Evolutionary conservation across 2,797 vertebrate species (phyloP).

Genomic region (Taenioides sp.): DNA sequence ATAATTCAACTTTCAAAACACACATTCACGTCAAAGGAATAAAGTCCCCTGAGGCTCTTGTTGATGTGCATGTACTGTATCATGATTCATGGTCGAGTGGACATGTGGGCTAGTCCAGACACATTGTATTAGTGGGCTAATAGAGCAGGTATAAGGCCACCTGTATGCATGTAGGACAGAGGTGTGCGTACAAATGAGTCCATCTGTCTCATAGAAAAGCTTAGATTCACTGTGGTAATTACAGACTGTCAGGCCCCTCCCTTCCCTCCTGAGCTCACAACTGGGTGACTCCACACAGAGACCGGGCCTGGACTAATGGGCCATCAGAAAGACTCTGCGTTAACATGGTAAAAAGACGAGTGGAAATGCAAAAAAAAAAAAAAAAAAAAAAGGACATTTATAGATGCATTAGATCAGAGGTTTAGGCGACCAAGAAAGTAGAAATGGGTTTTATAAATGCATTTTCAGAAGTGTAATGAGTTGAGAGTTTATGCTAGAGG

Average conservation of each 20-base stretch:
- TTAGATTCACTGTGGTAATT: constrained; percentile 57
- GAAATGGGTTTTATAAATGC: background rate
- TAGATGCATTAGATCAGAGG: background rate
- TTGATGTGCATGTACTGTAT: constrained; percentile 18
- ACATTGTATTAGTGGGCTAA: constrained; percentile 13
- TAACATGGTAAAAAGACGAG: background rate
- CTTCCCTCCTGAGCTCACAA: constrained; percentile 40
- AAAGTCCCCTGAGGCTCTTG: constrained; percentile 18
- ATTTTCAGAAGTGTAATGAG: background rate
- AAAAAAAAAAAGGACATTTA: background rate
- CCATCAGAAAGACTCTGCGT: constrained; percentile 38
- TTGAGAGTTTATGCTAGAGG: background rate
- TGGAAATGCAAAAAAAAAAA: background rate
- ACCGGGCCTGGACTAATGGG: constrained; percentile 39
- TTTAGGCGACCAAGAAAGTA: too few species aligned
- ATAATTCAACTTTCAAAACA: background rate
- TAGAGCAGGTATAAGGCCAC: too few species aligned
- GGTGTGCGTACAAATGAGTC: constrained; percentile 11
- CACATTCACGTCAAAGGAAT: background rate
- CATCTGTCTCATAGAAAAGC: constrained; percentile 20
- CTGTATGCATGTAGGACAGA: background rate
- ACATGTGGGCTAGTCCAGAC: constrained; percentile 10
- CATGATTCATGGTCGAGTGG: constrained; percentile 21
- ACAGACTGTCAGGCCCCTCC: constrained; percentile 52
- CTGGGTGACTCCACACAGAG: constrained; percentile 41